Conservation (phyloP, 2,888 invertebrate genomes). For the Tryphoninae sp. region DNA sequence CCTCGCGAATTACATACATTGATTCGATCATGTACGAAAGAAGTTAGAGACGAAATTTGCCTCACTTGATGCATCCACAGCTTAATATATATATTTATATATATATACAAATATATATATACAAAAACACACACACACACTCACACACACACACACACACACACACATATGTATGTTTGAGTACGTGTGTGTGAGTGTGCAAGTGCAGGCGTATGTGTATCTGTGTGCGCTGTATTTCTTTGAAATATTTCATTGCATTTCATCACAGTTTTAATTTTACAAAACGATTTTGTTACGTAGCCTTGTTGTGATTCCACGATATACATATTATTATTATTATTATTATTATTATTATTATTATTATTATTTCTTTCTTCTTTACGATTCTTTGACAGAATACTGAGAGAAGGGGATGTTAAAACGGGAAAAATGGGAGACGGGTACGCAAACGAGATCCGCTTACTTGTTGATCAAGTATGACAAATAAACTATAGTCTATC, state of each 20-base stretch:
- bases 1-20: neutral
- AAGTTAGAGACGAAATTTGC: neutral
- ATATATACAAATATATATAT: too few relatives aligned
- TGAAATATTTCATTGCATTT: constrained; percentile 28
- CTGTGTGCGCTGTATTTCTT: neutral
- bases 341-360: neutral
- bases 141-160: too few relatives aligned
- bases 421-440: constrained; percentile 2
- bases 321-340: neutral
- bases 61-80: constrained; percentile 1
- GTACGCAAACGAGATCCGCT: constrained; percentile 6
- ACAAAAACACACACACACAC: too few relatives aligned
- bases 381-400: neutral
- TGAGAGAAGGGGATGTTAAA: neutral
- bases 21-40: neutral
- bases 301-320: constrained; percentile 13
- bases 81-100: neutral
- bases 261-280: constrained; percentile 23
- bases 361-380: neutral
- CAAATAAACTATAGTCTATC: constrained; percentile 6
- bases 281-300: constrained; percentile 13
- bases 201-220: too few relatives aligned
- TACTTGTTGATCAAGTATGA: constrained; percentile 39
- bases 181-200: too few relatives aligned
- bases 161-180: too few relatives aligned